A percentile compares a stretch with the other conserved stretches of the same genome.
Evolutionary conservation across 2,797 vertebrate genomes (phyloP).

Genomic region (Sciaenops ocellatus): DNA sequence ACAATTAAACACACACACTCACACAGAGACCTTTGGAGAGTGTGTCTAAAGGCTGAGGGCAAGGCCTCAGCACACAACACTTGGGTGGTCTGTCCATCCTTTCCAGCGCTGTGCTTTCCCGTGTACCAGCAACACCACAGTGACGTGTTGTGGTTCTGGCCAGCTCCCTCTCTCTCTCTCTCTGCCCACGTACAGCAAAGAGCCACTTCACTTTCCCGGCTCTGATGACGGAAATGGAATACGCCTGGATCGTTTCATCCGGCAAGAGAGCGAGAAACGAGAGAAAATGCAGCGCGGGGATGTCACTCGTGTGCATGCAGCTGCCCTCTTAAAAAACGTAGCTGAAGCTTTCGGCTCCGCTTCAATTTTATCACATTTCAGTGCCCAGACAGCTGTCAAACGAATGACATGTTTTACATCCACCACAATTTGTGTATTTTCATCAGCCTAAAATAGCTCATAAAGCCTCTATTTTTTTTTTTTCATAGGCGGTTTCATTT

Average conservation of each 20-base stretch:
- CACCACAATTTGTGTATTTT: conserved; percentile 74
- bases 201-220: conserved; percentile 61
- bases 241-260: conserved; percentile 61
- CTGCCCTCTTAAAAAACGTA: conserved; percentile 54
- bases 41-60: conserved; percentile 36
- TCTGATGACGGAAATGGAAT: conserved; percentile 63
- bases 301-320: conserved; percentile 48
- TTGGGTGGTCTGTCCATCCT: conserved; percentile 70
- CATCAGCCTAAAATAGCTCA: conserved; percentile 69
- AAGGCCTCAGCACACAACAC: conserved; percentile 43
- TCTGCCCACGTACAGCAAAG: conserved; percentile 62
- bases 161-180: conserved; percentile 26
- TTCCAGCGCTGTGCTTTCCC: conserved; percentile 37
- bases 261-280: conserved; percentile 27
- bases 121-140: conserved; percentile 51
- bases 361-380: conserved; percentile 59
- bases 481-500: conserved; percentile 63
- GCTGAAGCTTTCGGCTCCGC: conserved; percentile 47
- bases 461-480: conserved; percentile 65
- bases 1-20: conserved; percentile 21
- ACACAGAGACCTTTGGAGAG: conserved; percentile 28
- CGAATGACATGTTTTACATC: conserved; percentile 72
- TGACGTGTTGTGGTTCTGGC: conserved; percentile 53
- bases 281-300: conserved; percentile 33
- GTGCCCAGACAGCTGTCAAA: conserved; percentile 72